These are phyloP conservation scores for Bos indicus DNA, from an alignment of 2,113 vertebrate genomes.

Conservation along the genomic window DNA sequence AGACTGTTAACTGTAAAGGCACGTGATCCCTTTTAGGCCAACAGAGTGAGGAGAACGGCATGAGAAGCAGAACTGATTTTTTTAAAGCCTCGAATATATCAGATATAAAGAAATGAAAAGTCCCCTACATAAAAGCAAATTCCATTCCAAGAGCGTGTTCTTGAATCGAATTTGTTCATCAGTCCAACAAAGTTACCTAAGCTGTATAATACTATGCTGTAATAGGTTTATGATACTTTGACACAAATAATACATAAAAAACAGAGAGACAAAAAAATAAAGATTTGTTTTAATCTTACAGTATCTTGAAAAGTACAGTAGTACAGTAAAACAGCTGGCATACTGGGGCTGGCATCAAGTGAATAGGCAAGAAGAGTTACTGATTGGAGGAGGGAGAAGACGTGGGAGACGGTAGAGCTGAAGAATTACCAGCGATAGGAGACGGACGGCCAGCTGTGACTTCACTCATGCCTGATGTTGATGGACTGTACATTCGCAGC, in stretches of 20 bases:
- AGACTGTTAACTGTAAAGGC: not conserved
- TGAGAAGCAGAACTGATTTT: not conserved
- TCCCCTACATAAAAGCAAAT: not conserved
- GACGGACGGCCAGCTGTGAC: not conserved
- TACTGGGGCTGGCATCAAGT: not conserved
- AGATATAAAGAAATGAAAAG: not conserved
- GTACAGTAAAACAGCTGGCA: not conserved
- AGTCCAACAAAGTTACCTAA: not conserved
- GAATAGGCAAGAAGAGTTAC: not conserved
- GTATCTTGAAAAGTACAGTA: not conserved
- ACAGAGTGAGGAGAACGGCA: not conserved
- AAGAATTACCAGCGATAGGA: not conserved
- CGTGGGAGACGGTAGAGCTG: not conserved
- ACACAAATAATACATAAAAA: not conserved
- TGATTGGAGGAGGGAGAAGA: not conserved
- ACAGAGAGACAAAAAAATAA: not conserved
- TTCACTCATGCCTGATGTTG: not conserved
- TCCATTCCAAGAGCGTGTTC: fast-evolving
- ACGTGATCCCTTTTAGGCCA: fast-evolving
- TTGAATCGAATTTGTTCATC: not conserved
- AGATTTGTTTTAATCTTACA: not conserved
- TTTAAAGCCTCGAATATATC: not conserved
- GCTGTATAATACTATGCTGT: not conserved
- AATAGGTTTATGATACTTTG: not conserved
- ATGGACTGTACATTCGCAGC: not conserved